Evolutionary conservation across 2,113 vertebrate genomes (phyloP).

Genomic region (Rynchops niger): DNA sequence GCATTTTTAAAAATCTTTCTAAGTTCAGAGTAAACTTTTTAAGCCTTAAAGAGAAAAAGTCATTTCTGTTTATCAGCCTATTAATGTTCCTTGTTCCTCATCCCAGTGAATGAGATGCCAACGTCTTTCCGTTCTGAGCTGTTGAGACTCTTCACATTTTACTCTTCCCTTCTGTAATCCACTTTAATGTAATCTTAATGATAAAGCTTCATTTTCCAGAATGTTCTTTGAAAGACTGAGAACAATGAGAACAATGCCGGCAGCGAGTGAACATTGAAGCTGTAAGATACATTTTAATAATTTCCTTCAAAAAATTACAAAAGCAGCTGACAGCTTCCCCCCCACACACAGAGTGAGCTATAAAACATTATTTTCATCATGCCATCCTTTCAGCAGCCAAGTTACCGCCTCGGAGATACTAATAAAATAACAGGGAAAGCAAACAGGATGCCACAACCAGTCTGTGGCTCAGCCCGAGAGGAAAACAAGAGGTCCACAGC

Average conservation of each 20-base stretch:
- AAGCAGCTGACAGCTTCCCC: neutral
- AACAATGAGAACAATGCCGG: conserved; percentile 44
- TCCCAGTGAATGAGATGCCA: neutral
- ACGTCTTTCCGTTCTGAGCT: neutral
- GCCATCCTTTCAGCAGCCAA: neutral
- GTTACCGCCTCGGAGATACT: neutral
- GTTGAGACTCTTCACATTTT: conserved; percentile 31
- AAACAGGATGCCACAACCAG: neutral
- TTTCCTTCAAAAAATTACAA: conserved; percentile 20
- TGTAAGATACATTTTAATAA: conserved; percentile 55
- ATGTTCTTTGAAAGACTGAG: conserved; percentile 45
- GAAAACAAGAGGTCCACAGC: neutral
- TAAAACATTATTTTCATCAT: neutral
- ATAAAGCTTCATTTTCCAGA: conserved; percentile 52
- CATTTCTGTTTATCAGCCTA: conserved; percentile 32
- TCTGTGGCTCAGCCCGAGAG: neutral
- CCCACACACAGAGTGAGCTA: neutral
- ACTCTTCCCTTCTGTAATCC: neutral
- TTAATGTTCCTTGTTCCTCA: neutral
- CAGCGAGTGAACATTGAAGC: neutral
- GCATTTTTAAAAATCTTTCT: conserved; percentile 57
- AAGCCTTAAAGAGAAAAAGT: conserved; percentile 44
- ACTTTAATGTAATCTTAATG: conserved; percentile 48
- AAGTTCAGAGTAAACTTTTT: conserved; percentile 65
- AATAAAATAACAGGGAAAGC: neutral